Evolutionary conservation across 2,797 vertebrate species (phyloP), one percentile per base, ranked within the genome.

Genomic region (Pempheris klunzingeri): DNA sequence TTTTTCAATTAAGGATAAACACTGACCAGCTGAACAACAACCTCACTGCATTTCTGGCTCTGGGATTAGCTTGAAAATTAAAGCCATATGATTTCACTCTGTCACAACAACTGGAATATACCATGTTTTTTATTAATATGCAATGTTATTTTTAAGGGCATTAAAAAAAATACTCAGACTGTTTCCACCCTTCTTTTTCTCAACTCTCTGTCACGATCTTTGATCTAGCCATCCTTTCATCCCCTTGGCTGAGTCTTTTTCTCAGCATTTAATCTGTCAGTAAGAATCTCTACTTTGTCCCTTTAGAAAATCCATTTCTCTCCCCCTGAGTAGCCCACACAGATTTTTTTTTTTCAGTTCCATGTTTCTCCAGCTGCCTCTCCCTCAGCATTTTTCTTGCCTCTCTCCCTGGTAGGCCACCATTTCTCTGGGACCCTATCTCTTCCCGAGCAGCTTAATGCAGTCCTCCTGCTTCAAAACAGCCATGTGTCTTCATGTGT

Each of bases 401-500:
- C 74, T 71, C 77, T 71, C 78, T 43, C 46, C 46, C 53, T 43
- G 41, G 44, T 82, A 53, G 77, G 77, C 64, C 71, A 63, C 78
- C 62, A 85, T 90, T 87, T 92, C 77, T 79, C 83, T 58, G 50
- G 72, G 78, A 82, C 83, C 81, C 69, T 81, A 85, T 93, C 86
- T 88, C 80, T 74, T 86, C 71, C 72, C 63, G 9, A 60, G 81
- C 86, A 88, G 85, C 81, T 87, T 91, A 90, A 86, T 77, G 80
- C 76, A 81, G 85, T 87, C 73, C 83, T 77, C 46, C 26, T 59
- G 75, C 85, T 87, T 86, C 81, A 74, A 84, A 88, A 91, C 86
- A 86, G 73, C 88, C 91, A 91, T 91, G 91, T 61, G 79, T 93
- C 90, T 92, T 92, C 84, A 82, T 85, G 87, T 81, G 87, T 90